Percentiles rank a stretch among this genome's conserved stretches.
Conservation (phyloP, 2,888 invertebrate genomes). For the Nephrotoma appendiculata region DNA sequence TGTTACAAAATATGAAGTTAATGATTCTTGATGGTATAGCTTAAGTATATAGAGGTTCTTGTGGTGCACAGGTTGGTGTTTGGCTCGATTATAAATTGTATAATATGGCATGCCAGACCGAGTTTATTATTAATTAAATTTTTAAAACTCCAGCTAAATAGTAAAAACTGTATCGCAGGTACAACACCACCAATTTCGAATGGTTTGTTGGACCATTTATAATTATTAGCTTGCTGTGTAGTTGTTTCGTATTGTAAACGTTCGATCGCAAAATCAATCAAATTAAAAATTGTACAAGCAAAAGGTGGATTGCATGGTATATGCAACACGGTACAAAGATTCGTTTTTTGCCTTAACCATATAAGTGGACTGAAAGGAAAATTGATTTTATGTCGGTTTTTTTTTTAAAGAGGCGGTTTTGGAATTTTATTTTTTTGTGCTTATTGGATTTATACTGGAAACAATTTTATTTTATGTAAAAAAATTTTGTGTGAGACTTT, state of each 20-base stretch:
- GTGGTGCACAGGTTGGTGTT: background rate
- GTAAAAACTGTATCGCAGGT: background rate
- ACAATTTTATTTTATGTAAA: no score
- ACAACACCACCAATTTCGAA: background rate
- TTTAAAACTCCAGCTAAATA: background rate
- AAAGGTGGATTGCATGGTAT: background rate
- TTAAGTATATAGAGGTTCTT: background rate
- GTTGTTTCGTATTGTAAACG: background rate
- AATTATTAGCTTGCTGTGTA: background rate
- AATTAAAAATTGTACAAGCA: background rate
- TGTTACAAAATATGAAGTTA: background rate
- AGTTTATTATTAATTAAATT: background rate
- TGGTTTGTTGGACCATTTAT: background rate
- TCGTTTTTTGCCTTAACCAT: background rate
- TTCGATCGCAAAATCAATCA: background rate
- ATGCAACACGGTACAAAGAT: background rate
- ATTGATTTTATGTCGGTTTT: background rate
- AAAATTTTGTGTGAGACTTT: no score
- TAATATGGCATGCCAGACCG: background rate
- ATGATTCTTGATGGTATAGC: background rate
- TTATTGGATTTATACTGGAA: no score
- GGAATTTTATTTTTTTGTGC: background rate
- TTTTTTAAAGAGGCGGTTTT: background rate
- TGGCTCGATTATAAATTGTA: background rate
- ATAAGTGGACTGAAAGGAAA: background rate